phyloP scores from a whole-genome alignment of 23 tunicate genomes.

The Diplosoma virens region DNA sequence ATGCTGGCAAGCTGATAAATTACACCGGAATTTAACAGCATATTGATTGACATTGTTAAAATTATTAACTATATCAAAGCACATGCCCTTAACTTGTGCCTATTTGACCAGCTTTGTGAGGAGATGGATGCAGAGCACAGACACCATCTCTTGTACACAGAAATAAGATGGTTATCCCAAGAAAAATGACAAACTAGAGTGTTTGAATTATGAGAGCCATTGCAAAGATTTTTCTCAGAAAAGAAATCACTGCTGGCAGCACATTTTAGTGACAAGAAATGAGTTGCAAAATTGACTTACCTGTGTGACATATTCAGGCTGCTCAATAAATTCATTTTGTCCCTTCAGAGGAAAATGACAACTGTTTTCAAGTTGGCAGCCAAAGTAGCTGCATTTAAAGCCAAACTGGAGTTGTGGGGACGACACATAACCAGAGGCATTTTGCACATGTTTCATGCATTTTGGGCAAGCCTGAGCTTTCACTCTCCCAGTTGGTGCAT shows the following conservation, averaged over 20 bases:
- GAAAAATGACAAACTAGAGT: conserved; percentile 22
- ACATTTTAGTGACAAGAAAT: too few relatives aligned
- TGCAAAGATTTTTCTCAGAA: conserved; percentile 23
- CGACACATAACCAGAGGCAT: conserved; percentile 23
- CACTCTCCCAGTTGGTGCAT: too few relatives aligned
- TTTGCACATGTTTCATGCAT: conserved; percentile 29
- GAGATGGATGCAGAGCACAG: conserved; percentile 30
- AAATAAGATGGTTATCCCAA: conserved; percentile 28
- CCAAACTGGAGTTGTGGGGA: conserved; percentile 43
- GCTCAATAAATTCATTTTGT: too few relatives aligned
- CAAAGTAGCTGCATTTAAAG: conserved; percentile 42
- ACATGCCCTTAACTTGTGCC: conserved; percentile 8
- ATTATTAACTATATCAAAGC: conserved; percentile 4
- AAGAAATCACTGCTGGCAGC: conserved; percentile 19
- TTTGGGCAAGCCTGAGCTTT: not conserved
- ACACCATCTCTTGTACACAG: too few relatives aligned
- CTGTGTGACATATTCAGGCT: conserved; percentile 9
- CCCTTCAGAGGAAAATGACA: too few relatives aligned
- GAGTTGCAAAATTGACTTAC: conserved; percentile 11
- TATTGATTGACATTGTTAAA: conserved; percentile 7
- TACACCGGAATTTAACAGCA: conserved; percentile 12
- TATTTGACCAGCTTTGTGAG: conserved; percentile 6
- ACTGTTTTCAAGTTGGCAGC: too few relatives aligned
- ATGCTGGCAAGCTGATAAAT: conserved; percentile 8
- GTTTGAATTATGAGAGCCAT: conserved; percentile 26